Percentiles rank a stretch among this genome's conserved stretches.
These are phyloP conservation scores for Varanus komodoensis DNA, from an alignment of 2,113 vertebrate genomes.

Conservation along the genomic window DNA sequence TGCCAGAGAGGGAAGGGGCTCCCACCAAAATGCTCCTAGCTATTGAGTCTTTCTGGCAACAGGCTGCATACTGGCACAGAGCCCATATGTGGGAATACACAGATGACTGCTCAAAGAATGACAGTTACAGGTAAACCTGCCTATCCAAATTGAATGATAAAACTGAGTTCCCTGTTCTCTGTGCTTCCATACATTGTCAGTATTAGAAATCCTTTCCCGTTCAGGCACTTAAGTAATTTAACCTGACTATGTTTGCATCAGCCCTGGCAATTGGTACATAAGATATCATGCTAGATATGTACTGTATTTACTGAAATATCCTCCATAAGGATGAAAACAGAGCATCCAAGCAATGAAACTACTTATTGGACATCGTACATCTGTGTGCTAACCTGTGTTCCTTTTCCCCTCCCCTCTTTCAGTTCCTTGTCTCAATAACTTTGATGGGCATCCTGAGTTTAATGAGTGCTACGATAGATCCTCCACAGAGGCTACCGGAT, in stretches of 20 bases:
- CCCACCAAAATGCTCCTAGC: too few species aligned
- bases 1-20: too few species aligned
- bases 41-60: too few species aligned
- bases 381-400: not conserved
- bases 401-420: slow-evolving; percentile 51
- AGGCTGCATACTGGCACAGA: too few species aligned
- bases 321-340: not conserved
- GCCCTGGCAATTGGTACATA: slow-evolving; percentile 11
- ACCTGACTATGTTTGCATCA: not conserved
- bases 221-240: not conserved
- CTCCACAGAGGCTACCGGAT: slow-evolving; percentile 87
- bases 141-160: not conserved
- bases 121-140: too few species aligned
- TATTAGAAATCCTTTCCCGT: not conserved
- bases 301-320: not conserved
- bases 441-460: slow-evolving; percentile 84
- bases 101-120: too few species aligned
- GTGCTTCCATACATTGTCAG: not conserved
- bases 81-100: too few species aligned
- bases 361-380: not conserved
- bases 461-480: slow-evolving; percentile 69
- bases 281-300: not conserved
- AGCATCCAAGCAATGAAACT: not conserved
- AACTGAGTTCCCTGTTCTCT: not conserved
- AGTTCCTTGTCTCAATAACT: slow-evolving; percentile 87